A percentile compares a stretch with the other conserved stretches of the same genome.
These are phyloP conservation scores for Umimayanthus chanpuru DNA, from an alignment of 92 coral and sea anemone genomes.

Conservation along the genomic window DNA sequence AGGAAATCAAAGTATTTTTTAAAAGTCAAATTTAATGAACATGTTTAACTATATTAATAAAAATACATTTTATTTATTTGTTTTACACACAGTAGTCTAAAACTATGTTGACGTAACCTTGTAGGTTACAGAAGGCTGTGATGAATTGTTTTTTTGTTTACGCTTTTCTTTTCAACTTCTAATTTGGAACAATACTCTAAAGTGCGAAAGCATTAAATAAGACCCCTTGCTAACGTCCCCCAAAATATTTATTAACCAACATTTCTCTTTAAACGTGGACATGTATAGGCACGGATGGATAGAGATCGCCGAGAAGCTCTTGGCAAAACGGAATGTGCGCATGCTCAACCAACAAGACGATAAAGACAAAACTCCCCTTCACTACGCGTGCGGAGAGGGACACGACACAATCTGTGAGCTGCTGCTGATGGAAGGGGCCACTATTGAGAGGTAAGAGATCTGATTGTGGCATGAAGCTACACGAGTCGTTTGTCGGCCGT, in stretches of 20 bases:
- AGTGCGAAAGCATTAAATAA: too few relatives aligned
- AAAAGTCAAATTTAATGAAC: too few relatives aligned
- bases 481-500: too few relatives aligned
- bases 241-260: neutral
- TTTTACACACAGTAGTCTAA: too few relatives aligned
- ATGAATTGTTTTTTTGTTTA: too few relatives aligned
- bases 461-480: too few relatives aligned
- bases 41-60: too few relatives aligned
- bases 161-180: neutral
- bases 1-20: too few relatives aligned
- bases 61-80: too few relatives aligned
- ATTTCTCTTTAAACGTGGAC: too few relatives aligned
- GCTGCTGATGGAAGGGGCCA: constrained; percentile 74
- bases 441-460: constrained; percentile 68
- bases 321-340: constrained; percentile 72
- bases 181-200: neutral
- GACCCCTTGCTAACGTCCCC: neutral
- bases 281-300: constrained; percentile 79
- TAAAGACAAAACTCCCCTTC: constrained; percentile 79
- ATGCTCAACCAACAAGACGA: constrained; percentile 76
- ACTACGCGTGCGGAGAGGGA: constrained; percentile 85
- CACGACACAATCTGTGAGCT: constrained; percentile 75
- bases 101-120: too few relatives aligned
- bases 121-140: too few relatives aligned
- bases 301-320: constrained; percentile 68